These are phyloP conservation scores for Caenorhabditis inopinata DNA, from an alignment of 1,140 invertebrate species.

Conservation along the genomic window DNA sequence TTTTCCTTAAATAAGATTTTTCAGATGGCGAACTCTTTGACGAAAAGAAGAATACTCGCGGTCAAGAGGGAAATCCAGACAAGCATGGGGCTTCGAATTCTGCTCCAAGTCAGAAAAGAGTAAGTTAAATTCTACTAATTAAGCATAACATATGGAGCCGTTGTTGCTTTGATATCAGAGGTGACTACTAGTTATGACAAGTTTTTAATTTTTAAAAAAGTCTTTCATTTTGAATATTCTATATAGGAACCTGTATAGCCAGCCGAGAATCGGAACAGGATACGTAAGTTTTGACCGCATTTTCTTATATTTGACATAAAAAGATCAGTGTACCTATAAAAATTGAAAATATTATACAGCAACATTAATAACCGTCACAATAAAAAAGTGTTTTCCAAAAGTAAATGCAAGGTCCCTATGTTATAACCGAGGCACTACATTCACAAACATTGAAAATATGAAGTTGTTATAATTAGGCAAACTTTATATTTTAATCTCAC, in stretches of 20 bases:
- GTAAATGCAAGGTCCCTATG: slow-evolving; percentile 2
- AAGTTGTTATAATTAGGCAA: not conserved
- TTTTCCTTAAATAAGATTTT: no score
- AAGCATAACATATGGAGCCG: not conserved
- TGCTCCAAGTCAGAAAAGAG: not conserved
- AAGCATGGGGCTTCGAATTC: not conserved
- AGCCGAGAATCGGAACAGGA: slow-evolving; percentile 16
- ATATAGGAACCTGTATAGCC: slow-evolving; percentile 24
- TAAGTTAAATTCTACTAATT: not conserved
- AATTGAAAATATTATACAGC: not conserved
- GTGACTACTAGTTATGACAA: not conserved
- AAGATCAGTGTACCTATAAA: no score
- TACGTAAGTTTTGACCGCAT: slow-evolving; percentile 26
- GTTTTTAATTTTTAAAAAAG: not conserved
- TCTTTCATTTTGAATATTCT: slow-evolving; percentile 23
- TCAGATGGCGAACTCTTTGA: slow-evolving; percentile 40
- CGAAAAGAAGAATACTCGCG: not conserved
- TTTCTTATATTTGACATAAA: not conserved
- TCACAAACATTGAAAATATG: not conserved
- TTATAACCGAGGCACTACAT: slow-evolving; percentile 2
- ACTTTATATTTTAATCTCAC: not conserved
- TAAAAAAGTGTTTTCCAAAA: not conserved
- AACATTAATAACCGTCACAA: not conserved
- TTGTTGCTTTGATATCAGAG: not conserved
- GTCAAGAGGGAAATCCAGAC: not conserved